Conservation (phyloP, 2,888 invertebrate genomes). For the Listrodromus nycthemerus region DNA sequence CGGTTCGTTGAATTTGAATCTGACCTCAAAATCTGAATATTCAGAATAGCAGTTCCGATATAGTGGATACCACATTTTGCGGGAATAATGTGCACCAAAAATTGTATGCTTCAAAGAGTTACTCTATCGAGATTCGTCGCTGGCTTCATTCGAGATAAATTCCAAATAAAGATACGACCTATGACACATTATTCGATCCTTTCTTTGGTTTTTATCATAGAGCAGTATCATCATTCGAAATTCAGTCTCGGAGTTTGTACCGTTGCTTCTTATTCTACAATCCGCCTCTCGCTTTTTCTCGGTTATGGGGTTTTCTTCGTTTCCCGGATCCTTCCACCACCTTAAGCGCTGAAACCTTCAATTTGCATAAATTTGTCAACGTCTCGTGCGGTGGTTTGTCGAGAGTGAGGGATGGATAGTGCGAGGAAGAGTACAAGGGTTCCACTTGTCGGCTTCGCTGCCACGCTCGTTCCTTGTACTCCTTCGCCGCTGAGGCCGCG, state of each 20-base stretch:
- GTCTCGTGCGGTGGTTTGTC: slow-evolving; percentile 58
- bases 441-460: slow-evolving; percentile 33
- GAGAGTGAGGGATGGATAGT: slow-evolving; percentile 23
- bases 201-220: neutral
- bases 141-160: no score
- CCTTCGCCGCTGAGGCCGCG: slow-evolving; percentile 14
- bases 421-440: slow-evolving; percentile 27
- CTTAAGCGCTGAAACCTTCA: slow-evolving; percentile 69
- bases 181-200: neutral
- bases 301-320: neutral
- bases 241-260: neutral
- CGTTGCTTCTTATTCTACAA: neutral
- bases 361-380: slow-evolving; percentile 73
- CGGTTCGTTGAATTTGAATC: no score
- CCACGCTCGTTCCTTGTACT: slow-evolving; percentile 27
- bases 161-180: no score
- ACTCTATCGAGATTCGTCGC: no score
- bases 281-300: slow-evolving; percentile 6
- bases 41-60: no score
- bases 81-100: no score
- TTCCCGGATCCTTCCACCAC: slow-evolving; percentile 24
- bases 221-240: neutral
- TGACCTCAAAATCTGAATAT: no score
- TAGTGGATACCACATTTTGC: no score
- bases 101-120: no score